phyloP scores from a whole-genome alignment of 2,113 vertebrate genomes.

The Capreolus pygargus region DNA sequence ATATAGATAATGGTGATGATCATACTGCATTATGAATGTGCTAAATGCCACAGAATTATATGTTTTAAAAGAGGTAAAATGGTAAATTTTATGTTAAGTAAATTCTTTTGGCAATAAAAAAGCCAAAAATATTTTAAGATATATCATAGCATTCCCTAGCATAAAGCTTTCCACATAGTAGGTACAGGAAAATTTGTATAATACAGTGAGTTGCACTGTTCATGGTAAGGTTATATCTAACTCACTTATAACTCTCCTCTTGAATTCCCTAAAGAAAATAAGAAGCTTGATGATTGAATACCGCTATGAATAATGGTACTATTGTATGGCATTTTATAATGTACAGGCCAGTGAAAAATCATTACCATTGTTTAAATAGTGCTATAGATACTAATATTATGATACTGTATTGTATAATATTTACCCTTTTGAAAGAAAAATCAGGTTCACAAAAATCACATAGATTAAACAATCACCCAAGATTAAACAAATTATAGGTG shows the following conservation, averaged over 20 bases:
- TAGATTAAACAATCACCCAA: neutral
- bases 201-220: neutral
- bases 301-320: neutral
- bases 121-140: neutral
- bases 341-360: neutral
- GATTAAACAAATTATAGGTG: neutral
- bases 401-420: neutral
- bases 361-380: neutral
- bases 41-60: neutral
- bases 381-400: neutral
- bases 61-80: neutral
- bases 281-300: neutral
- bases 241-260: neutral
- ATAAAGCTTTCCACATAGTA: neutral
- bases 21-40: neutral
- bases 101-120: neutral
- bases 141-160: neutral
- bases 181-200: neutral
- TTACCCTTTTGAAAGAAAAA: neutral
- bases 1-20: neutral
- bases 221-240: neutral
- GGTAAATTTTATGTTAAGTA: neutral
- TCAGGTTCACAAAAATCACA: neutral
- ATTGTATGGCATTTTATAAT: neutral
- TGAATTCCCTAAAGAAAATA: neutral